Percentiles rank a stretch among this genome's conserved stretches.
phyloP scores from a whole-genome alignment of 2,113 vertebrate species.

The Sardina pilchardus region DNA sequence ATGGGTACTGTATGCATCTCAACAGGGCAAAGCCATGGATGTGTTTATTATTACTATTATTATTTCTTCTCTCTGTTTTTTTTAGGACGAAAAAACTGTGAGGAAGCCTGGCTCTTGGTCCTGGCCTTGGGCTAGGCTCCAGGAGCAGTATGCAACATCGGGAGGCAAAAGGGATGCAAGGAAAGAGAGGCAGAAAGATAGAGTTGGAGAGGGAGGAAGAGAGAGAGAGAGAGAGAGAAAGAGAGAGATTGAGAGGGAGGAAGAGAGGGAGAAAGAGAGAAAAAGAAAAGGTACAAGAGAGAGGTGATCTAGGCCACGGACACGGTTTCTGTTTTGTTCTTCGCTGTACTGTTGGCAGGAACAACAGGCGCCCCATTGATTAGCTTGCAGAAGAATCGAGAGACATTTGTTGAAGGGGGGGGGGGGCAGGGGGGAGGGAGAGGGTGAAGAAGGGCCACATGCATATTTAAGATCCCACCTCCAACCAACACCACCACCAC shows the following conservation, averaged over 20 bases:
- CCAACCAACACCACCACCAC: background rate
- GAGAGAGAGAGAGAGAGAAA: background rate
- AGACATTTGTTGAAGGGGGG: background rate
- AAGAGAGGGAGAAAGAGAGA: background rate
- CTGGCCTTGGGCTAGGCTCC: background rate
- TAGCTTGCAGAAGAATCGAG: slow-evolving; percentile 19
- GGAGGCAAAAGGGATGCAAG: background rate
- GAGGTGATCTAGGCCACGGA: background rate
- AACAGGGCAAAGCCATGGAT: background rate
- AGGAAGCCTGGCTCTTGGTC: background rate
- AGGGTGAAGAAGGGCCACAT: background rate
- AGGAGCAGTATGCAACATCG: background rate
- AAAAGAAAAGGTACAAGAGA: background rate
- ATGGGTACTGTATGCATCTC: background rate
- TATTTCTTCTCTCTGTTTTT: background rate
- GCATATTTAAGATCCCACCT: slow-evolving; percentile 24
- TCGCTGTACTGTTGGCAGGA: background rate
- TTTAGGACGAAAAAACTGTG: background rate
- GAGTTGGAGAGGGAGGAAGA: background rate
- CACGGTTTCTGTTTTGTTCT: background rate
- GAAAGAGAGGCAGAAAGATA: background rate
- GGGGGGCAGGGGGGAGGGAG: too few relatives aligned
- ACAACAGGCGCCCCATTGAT: slow-evolving; percentile 21
- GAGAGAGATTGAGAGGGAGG: background rate
- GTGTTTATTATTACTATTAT: background rate